A percentile compares a stretch with the other conserved stretches of the same genome.
These are phyloP conservation scores for Drosophila biarmipes DNA, from an alignment of 1,140 invertebrate species.

Conservation along the genomic window DNA sequence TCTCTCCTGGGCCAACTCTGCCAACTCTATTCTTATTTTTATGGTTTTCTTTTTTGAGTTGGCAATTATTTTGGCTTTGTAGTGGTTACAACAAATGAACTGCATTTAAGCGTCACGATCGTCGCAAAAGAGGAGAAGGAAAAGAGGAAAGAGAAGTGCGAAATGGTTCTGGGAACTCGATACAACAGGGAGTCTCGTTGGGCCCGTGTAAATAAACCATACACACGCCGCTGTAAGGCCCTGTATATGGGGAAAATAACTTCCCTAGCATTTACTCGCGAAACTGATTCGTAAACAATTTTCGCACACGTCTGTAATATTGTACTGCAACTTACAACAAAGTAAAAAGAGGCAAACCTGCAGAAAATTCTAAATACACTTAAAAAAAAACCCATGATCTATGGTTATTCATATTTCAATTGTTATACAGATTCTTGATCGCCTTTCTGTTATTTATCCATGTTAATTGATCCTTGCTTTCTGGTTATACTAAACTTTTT, in stretches of 20 bases:
- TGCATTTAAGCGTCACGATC: conserved; percentile 46
- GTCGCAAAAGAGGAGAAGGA: conserved; percentile 26
- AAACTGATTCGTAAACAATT: conserved; percentile 42
- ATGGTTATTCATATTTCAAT: too few species aligned
- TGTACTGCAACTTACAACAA: conserved; percentile 1
- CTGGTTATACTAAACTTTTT: too few species aligned
- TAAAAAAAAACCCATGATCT: too few species aligned
- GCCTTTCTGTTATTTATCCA: too few species aligned
- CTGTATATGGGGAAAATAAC: conserved; percentile 12
- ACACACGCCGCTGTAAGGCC: neutral
- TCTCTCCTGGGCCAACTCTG: conserved; percentile 25
- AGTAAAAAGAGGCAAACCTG: neutral
- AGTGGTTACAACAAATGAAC: conserved; percentile 49
- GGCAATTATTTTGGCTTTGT: conserved; percentile 50
- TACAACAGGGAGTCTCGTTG: conserved; percentile 18
- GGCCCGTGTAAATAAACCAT: conserved; percentile 21
- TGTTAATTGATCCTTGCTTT: too few species aligned
- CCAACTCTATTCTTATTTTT: conserved; percentile 34
- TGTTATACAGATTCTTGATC: too few species aligned
- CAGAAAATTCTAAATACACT: neutral
- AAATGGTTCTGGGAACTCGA: conserved; percentile 47
- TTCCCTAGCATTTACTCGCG: conserved; percentile 19
- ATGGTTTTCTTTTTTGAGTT: conserved; percentile 14
- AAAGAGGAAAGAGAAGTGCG: conserved; percentile 18
- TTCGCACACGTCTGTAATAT: conserved; percentile 28